Evolutionary conservation across 2,113 vertebrate species (phyloP).

Genomic region (Mirounga angustirostris): DNA sequence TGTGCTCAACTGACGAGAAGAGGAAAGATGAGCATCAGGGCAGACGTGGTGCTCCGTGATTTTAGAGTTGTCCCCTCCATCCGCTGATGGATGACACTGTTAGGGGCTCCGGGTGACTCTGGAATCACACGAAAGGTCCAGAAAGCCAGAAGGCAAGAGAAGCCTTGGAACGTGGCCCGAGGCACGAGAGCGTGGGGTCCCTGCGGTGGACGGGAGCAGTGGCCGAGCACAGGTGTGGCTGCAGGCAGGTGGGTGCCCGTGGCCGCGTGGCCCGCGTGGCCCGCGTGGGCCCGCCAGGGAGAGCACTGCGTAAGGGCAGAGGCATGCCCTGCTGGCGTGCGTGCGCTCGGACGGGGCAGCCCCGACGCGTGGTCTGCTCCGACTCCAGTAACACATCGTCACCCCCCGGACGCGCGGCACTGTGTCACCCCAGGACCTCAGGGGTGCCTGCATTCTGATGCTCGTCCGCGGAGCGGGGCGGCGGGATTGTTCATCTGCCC

Average conservation of each 20-base stretch:
- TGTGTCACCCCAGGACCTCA: conserved; percentile 61
- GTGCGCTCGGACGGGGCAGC: conserved; percentile 76
- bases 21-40: not conserved
- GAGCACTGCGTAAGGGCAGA: not conserved
- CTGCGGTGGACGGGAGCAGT: too few species aligned
- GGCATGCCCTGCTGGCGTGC: conserved; percentile 32
- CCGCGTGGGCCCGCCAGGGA: conserved; percentile 83
- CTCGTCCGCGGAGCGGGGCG: not conserved
- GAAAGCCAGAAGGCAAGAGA: not conserved
- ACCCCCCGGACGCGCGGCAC: conserved; percentile 20
- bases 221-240: too few species aligned
- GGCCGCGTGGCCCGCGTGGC: conserved; percentile 59
- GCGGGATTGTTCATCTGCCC: not conserved
- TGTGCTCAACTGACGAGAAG: not conserved
- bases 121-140: conserved; percentile 6
- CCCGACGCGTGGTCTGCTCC: conserved; percentile 77
- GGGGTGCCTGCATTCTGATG: conserved; percentile 25
- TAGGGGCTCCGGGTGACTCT: not conserved
- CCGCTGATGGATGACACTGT: not conserved
- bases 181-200: not conserved
- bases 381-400: conserved; percentile 80
- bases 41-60: rapidly evolving
- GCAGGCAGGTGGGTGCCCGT: conserved; percentile 36
- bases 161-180: not conserved
- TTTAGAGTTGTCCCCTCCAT: not conserved